A percentile compares a stretch with the other conserved stretches of the same genome.
Evolutionary conservation across 1,140 invertebrate species (phyloP).

Genomic region (Pantala flavescens): DNA sequence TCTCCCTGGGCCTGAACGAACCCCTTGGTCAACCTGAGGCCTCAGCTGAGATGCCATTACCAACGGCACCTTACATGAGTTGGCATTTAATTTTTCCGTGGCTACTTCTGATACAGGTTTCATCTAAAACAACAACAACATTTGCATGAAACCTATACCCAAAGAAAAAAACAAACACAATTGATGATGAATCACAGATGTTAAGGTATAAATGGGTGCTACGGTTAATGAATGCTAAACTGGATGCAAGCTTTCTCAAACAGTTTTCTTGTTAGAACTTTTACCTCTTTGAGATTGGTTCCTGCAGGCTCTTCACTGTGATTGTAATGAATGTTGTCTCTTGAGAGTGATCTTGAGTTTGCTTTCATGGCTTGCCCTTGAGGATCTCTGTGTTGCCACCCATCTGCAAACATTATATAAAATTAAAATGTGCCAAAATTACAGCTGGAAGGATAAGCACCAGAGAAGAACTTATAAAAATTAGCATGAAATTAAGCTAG

Average conservation of each 20-base stretch:
- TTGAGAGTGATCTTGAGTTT: background rate
- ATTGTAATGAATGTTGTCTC: background rate
- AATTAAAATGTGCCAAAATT: too few species aligned
- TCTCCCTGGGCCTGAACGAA: background rate
- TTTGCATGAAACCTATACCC: too few species aligned
- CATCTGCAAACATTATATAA: background rate
- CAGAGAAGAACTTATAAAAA: too few species aligned
- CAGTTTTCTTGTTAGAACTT: background rate
- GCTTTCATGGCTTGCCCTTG: background rate
- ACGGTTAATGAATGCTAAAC: too few species aligned
- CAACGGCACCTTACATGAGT: background rate
- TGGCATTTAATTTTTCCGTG: background rate
- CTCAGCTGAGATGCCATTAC: background rate
- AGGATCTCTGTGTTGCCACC: background rate
- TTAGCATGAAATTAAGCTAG: too few species aligned
- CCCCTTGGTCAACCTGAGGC: background rate
- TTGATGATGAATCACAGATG: too few species aligned
- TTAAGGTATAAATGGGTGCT: too few species aligned
- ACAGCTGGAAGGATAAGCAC: too few species aligned
- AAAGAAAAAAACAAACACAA: too few species aligned
- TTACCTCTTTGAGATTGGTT: background rate
- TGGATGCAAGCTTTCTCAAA: too few species aligned
- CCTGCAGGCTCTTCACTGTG: background rate
- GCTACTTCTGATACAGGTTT: too few species aligned
- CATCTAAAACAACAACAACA: too few species aligned